phyloP scores from a whole-genome alignment of 2,113 vertebrate genomes.

The Macquaria ambigua region DNA sequence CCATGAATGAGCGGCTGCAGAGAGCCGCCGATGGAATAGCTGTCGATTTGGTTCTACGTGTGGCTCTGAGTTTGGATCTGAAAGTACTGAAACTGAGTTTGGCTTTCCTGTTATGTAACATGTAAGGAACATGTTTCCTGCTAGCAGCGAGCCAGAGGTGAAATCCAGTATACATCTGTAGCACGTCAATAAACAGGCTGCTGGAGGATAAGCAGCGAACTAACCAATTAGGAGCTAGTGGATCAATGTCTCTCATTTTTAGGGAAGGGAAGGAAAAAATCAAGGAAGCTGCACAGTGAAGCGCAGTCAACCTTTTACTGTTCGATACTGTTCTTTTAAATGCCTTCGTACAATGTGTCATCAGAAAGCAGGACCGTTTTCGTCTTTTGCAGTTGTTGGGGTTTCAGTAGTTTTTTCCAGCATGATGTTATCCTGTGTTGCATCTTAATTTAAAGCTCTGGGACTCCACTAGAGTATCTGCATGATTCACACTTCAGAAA shows the following conservation, averaged over 20 bases:
- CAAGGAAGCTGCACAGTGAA: background rate
- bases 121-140: conserved; percentile 18
- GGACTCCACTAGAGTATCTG: too few species aligned
- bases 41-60: conserved; percentile 30
- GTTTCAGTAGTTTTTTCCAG: background rate
- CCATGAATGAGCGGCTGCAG: conserved; percentile 10
- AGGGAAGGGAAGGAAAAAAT: background rate
- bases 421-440: background rate
- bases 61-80: conserved; percentile 35
- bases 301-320: background rate
- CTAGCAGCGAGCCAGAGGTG: conserved; percentile 35
- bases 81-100: conserved; percentile 35
- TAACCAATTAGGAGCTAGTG: background rate
- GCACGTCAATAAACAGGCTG: conserved; percentile 45
- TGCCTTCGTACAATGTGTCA: background rate
- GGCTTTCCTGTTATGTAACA: conserved; percentile 59
- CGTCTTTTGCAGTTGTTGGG: background rate
- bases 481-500: too few species aligned
- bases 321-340: background rate
- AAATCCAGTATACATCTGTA: conserved; percentile 53
- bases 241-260: background rate
- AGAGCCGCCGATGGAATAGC: conserved; percentile 47
- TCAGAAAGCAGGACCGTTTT: background rate
- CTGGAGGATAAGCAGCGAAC: background rate
- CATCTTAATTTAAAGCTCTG: background rate